phyloP scores from a whole-genome alignment of 2,888 invertebrate genomes.

The Argynnis bischoffii region DNA sequence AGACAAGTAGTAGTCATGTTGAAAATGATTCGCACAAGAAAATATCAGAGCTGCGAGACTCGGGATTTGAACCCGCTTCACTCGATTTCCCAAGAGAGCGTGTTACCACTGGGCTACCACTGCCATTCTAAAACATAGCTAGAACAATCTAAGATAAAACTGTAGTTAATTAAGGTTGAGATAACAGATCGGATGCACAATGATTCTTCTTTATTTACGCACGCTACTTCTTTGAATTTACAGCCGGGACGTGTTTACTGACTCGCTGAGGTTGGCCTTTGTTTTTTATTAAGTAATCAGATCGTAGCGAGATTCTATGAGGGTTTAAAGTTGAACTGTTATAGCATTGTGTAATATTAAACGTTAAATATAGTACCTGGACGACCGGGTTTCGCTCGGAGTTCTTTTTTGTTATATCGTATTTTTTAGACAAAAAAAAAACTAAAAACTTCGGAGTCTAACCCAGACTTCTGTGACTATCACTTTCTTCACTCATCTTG shows the following conservation, averaged over 20 bases:
- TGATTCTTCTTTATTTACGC: constrained; percentile 40
- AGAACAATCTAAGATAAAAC: constrained; percentile 4
- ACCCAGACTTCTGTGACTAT: too few relatives aligned
- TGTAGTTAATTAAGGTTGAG: constrained; percentile 16
- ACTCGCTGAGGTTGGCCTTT: constrained; percentile 37
- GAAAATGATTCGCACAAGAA: too few relatives aligned
- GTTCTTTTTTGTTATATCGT: too few relatives aligned
- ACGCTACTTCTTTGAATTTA: constrained; percentile 39
- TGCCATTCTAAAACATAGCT: background rate
- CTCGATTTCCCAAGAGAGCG: too few relatives aligned
- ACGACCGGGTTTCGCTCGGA: too few relatives aligned
- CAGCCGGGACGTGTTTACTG: constrained; percentile 41
- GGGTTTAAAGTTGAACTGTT: constrained; percentile 4
- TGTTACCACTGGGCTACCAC: background rate
- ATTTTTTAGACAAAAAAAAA: too few relatives aligned
- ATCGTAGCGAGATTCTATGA: constrained; percentile 4
- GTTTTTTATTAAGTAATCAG: constrained; percentile 37
- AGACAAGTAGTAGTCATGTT: too few relatives aligned
- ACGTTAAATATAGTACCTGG: too few relatives aligned
- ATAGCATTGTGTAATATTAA: background rate
- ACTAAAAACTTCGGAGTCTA: too few relatives aligned
- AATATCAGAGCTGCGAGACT: too few relatives aligned
- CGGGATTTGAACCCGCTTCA: too few relatives aligned
- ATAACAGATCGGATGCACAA: constrained; percentile 27
- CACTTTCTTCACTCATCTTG: too few relatives aligned